Evolutionary conservation across 2,888 invertebrate species (phyloP).

Genomic region (Drosophila kuntzei): DNA sequence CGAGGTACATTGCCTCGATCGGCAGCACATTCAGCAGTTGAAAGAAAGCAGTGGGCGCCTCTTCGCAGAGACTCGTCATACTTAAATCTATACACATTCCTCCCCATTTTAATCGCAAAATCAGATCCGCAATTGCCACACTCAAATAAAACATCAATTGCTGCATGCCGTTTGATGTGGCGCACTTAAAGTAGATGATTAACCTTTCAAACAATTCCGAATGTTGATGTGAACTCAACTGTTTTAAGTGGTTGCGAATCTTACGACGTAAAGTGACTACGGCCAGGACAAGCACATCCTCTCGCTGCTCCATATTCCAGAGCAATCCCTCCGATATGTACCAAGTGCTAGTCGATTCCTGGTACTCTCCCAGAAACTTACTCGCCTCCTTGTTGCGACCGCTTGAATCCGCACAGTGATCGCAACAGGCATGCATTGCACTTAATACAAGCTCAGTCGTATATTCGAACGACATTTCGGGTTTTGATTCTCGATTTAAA

Average conservation of each 20-base stretch:
- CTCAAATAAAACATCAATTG: background rate
- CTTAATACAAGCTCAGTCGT: background rate
- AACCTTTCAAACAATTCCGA: background rate
- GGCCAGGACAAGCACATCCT: background rate
- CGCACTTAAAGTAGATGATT: background rate
- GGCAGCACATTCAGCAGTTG: background rate
- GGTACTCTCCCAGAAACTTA: background rate
- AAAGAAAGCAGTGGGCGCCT: background rate
- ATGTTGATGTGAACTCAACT: background rate
- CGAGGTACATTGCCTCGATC: background rate
- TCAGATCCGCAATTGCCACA: background rate
- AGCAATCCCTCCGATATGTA: background rate
- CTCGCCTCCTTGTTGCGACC: background rate
- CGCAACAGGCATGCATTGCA: background rate
- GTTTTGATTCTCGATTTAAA: background rate
- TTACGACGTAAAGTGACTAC: background rate
- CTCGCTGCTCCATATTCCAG: background rate
- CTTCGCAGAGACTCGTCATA: background rate
- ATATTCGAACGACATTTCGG: background rate
- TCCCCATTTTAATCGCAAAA: background rate
- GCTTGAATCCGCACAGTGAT: background rate
- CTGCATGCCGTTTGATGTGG: background rate
- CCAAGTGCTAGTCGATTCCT: background rate
- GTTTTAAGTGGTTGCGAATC: background rate
- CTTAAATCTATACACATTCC: background rate